Conservation (phyloP, 2,797 vertebrate genomes). For the Moxostoma hubbsi region DNA sequence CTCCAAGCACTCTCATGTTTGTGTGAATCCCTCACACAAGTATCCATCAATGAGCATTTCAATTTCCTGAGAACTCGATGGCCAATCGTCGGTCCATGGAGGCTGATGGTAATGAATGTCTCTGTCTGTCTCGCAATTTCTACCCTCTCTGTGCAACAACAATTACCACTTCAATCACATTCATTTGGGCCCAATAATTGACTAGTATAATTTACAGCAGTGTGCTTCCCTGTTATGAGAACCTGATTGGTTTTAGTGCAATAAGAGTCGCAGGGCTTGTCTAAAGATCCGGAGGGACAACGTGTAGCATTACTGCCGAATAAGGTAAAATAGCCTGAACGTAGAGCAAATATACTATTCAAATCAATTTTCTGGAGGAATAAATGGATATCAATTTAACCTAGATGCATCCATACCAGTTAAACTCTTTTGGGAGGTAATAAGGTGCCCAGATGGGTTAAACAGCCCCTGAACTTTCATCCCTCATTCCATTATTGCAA, state of each 20-base stretch:
- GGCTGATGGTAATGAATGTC: slow-evolving; percentile 35
- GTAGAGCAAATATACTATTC: neutral
- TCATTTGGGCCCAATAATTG: slow-evolving; percentile 38
- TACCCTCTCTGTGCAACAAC: slow-evolving; percentile 28
- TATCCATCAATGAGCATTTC: slow-evolving; percentile 45
- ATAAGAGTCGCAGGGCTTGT: slow-evolving; percentile 17
- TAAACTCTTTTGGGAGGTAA: neutral
- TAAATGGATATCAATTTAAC: slow-evolving; percentile 1
- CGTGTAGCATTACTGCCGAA: slow-evolving; percentile 27
- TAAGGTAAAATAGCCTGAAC: neutral
- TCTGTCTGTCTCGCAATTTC: slow-evolving; percentile 6
- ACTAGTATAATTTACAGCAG: slow-evolving; percentile 40
- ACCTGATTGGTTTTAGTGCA: slow-evolving; percentile 44
- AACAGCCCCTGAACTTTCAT: neutral
- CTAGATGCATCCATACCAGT: neutral
- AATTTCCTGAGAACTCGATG: slow-evolving; percentile 45
- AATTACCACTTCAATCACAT: slow-evolving; percentile 50
- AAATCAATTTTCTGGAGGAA: slow-evolving; percentile 12
- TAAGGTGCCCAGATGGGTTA: neutral
- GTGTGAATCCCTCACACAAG: slow-evolving; percentile 12
- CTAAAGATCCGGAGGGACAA: slow-evolving; percentile 28
- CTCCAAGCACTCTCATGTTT: neutral
- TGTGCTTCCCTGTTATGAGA: slow-evolving; percentile 34
- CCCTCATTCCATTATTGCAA: neutral
- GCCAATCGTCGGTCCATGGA: slow-evolving; percentile 37